These are phyloP conservation scores for Pocillopora damicornis DNA, from an alignment of 64 coral and sea anemone genomes.

Conservation along the genomic window DNA sequence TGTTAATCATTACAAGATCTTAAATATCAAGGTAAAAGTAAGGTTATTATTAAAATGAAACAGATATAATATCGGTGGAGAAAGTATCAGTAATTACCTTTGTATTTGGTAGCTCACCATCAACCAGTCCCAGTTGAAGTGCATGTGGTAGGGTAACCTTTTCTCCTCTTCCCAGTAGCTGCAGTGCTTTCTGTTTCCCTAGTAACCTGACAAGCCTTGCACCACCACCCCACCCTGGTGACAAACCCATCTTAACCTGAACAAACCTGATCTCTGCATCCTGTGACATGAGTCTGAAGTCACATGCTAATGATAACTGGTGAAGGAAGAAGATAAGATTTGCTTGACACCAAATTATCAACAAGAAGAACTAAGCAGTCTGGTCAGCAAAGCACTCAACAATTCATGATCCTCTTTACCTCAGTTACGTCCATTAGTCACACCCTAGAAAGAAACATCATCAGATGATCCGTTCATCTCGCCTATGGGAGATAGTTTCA, in stretches of 20 bases:
- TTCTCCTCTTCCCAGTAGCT: conserved; percentile 59
- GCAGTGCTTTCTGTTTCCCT: conserved; percentile 67
- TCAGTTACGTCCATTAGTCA: no score
- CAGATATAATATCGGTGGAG: no score
- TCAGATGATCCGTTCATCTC: no score
- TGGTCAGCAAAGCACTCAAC: no score
- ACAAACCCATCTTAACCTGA: conserved; percentile 82
- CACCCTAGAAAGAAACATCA: no score
- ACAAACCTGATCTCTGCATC: conserved; percentile 88
- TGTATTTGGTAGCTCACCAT: conserved; percentile 53
- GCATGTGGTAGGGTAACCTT: conserved; percentile 55
- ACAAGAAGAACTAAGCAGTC: no score
- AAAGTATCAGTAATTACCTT: conserved; percentile 15
- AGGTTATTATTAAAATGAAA: no score
- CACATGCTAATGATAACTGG: conserved; percentile 70
- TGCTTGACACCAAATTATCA: no score
- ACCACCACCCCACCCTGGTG: conserved; percentile 94
- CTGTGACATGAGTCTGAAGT: conserved; percentile 79
- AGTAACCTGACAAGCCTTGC: conserved; percentile 59
- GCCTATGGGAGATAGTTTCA: no score
- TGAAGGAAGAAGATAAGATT: not conserved
- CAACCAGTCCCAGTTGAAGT: conserved; percentile 68
- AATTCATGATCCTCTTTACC: no score
- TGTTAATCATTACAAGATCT: no score
- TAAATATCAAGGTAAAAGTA: no score